Evolutionary conservation across 2,888 invertebrate species (phyloP).

Genomic region (Octodonta nipae): DNA sequence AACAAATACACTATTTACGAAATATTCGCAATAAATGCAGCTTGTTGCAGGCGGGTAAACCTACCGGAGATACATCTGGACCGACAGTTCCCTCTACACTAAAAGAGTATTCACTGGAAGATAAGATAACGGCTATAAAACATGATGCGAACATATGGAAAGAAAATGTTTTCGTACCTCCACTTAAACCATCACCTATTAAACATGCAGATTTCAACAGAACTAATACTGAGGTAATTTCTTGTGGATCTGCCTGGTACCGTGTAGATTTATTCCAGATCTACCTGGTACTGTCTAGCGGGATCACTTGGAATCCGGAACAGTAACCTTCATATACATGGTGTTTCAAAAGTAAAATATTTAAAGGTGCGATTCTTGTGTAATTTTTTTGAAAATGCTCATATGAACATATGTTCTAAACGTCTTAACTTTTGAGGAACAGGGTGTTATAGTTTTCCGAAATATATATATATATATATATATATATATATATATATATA

Average conservation of each 20-base stretch:
- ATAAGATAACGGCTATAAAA: slow-evolving; percentile 26
- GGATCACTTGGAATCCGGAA: no score
- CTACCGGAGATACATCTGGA: slow-evolving; percentile 14
- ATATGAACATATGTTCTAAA: no score
- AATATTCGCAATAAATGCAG: slow-evolving; percentile 13
- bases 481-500: no score
- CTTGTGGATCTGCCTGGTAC: no score
- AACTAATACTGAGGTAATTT: slow-evolving; percentile 18
- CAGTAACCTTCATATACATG: no score
- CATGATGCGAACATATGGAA: slow-evolving; percentile 22
- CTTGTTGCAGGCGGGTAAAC: slow-evolving; percentile 25
- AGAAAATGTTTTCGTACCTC: slow-evolving; percentile 15
- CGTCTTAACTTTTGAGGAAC: no score
- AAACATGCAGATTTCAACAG: slow-evolving; percentile 19
- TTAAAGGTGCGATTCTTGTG: no score
- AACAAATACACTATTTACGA: no score
- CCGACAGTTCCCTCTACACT: slow-evolving; percentile 20
- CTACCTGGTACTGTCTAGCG: not conserved
- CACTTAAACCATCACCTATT: slow-evolving; percentile 16
- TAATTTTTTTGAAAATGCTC: no score
- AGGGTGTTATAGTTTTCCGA: no score
- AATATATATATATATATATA: no score
- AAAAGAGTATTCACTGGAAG: slow-evolving; percentile 22
- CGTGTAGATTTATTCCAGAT: not conserved
- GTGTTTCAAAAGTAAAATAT: no score